Percentiles rank a stretch among this genome's conserved stretches.
Evolutionary conservation across 2,888 invertebrate genomes (phyloP).

Genomic region (Oscheius myriophilus): DNA sequence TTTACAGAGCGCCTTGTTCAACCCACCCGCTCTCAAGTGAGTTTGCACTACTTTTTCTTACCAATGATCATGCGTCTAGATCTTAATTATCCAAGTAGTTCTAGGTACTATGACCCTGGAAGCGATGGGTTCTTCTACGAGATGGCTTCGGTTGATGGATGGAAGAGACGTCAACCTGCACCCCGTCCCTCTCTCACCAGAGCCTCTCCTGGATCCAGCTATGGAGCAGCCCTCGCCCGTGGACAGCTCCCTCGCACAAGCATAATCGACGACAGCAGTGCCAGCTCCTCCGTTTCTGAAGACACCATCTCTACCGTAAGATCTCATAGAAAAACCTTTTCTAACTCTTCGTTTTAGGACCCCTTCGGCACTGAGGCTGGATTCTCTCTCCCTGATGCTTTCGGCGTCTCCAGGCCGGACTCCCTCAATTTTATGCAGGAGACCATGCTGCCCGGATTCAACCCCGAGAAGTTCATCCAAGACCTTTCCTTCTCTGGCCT

Average conservation of each 20-base stretch:
- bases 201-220: constrained; percentile 34
- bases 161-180: constrained; percentile 56
- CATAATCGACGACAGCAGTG: constrained; percentile 47
- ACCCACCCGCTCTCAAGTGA: constrained; percentile 25
- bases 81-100: background rate
- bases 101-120: constrained; percentile 63
- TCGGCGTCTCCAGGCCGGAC: constrained; percentile 32
- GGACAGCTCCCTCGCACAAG: constrained; percentile 56
- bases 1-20: constrained; percentile 41
- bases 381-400: constrained; percentile 19
- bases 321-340: background rate
- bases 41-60: constrained; percentile 7
- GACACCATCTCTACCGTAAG: constrained; percentile 29
- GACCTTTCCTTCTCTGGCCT: constrained; percentile 42
- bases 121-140: constrained; percentile 69
- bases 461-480: constrained; percentile 61
- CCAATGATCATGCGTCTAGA: background rate
- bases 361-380: constrained; percentile 25
- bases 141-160: constrained; percentile 69
- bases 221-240: constrained; percentile 51
- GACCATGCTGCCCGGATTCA: constrained; percentile 41
- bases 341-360: constrained; percentile 8
- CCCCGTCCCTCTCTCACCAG: constrained; percentile 34
- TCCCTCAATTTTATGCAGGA: constrained; percentile 35
- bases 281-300: constrained; percentile 39